A percentile compares a stretch with the other conserved stretches of the same genome.
Conservation (phyloP, 2,113 vertebrate species). For the Hypomesus transpacificus region DNA sequence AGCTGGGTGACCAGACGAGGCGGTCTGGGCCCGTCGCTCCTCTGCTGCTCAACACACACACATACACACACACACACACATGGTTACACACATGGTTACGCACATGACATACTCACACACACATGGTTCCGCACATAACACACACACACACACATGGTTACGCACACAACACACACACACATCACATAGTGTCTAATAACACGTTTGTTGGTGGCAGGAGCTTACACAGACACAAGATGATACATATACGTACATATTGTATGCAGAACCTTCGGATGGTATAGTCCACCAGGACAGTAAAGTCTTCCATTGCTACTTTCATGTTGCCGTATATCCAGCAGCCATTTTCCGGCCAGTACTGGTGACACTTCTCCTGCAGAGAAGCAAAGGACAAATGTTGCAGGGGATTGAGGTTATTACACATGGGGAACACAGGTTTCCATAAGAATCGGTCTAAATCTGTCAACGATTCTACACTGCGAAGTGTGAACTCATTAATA, state of each 20-base stretch:
- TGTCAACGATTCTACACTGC: slow-evolving; percentile 57
- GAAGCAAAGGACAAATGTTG: not conserved
- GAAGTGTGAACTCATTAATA: slow-evolving; percentile 66
- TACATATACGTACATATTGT: slow-evolving; percentile 78
- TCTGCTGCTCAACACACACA: slow-evolving; percentile 70
- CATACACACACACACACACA: not conserved
- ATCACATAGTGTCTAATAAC: too few species aligned
- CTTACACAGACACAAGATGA: slow-evolving; percentile 5
- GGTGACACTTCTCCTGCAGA: slow-evolving; percentile 87
- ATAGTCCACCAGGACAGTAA: slow-evolving; percentile 91
- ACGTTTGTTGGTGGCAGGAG: too few species aligned
- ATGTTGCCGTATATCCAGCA: slow-evolving; percentile 92
- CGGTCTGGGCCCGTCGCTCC: slow-evolving; percentile 80
- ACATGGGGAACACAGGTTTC: not conserved
- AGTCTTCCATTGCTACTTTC: slow-evolving; percentile 86
- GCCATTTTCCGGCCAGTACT: slow-evolving; percentile 97
- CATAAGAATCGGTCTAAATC: slow-evolving; percentile 19
- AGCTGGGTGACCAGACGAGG: slow-evolving; percentile 89
- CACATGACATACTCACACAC: not conserved
- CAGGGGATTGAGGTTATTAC: not conserved
- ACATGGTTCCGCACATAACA: slow-evolving; percentile 15
- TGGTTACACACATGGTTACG: not conserved
- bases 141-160: not conserved
- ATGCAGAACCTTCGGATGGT: slow-evolving; percentile 93
- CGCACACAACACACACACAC: not conserved